Conservation (phyloP, 2,113 vertebrate species). For the Amphiprion percula region DNA sequence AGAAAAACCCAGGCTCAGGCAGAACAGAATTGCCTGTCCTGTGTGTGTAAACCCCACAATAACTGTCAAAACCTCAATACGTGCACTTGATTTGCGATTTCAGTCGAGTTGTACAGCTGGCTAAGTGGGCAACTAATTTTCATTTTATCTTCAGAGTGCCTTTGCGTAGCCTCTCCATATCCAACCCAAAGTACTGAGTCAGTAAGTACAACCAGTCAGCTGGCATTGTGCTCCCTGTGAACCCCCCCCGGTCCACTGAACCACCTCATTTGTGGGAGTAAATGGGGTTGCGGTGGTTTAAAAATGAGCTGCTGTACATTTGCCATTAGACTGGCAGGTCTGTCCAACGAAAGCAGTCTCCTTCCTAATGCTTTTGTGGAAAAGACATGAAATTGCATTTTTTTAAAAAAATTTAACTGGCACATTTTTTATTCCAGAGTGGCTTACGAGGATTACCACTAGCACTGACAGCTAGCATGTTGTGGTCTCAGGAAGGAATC, state of each 20-base stretch:
- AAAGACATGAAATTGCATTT: slow-evolving; percentile 39
- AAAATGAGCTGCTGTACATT: slow-evolving; percentile 20
- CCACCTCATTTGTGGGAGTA: slow-evolving; percentile 39
- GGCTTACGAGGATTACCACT: slow-evolving; percentile 33
- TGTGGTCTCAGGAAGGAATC: slow-evolving; percentile 17
- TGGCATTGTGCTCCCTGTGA: slow-evolving; percentile 45
- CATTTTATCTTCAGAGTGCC: slow-evolving; percentile 56
- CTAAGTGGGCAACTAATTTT: slow-evolving; percentile 55
- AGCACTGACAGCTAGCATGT: slow-evolving; percentile 34
- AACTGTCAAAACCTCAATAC: slow-evolving; percentile 38
- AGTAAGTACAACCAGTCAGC: slow-evolving; percentile 60
- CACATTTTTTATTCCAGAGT: slow-evolving; percentile 14
- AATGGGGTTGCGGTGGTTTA: slow-evolving; percentile 37
- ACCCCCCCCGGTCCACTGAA: slow-evolving; percentile 7
- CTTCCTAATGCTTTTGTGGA: slow-evolving; percentile 29
- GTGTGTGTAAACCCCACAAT: slow-evolving; percentile 8
- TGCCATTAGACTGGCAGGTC: slow-evolving; percentile 19
- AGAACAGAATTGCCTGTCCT: neutral
- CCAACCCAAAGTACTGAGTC: slow-evolving; percentile 54
- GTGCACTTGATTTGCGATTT: slow-evolving; percentile 33
- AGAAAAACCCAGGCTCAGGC: neutral
- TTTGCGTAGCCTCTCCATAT: slow-evolving; percentile 42
- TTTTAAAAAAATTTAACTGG: slow-evolving; percentile 14
- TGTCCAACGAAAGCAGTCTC: slow-evolving; percentile 37
- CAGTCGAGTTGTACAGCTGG: slow-evolving; percentile 49